phyloP scores from a whole-genome alignment of 2,113 vertebrate species.

The Trachemys scripta region DNA sequence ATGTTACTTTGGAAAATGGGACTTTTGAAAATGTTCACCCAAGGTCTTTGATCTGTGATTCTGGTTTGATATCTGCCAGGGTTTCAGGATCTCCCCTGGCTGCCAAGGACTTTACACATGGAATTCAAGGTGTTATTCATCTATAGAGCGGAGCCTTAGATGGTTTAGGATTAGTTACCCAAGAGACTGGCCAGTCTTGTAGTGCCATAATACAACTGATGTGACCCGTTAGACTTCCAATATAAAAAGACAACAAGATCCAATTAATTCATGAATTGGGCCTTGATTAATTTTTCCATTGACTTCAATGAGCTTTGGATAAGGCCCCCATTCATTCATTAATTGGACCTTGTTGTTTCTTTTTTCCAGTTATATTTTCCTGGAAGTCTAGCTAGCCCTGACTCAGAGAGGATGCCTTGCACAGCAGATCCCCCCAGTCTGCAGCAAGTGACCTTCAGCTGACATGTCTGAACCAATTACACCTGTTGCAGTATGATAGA shows the following conservation, averaged over 20 bases:
- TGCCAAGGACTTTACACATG: accelerated
- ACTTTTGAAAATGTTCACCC: not conserved
- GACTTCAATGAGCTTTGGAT: not conserved
- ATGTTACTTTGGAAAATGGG: not conserved
- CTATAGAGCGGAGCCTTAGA: not conserved
- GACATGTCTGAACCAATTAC: not conserved
- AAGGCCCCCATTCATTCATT: not conserved
- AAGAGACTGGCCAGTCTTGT: not conserved
- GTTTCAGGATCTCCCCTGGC: accelerated
- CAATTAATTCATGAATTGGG: not conserved
- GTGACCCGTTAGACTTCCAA: not conserved
- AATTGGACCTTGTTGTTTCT: not conserved
- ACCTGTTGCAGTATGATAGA: not conserved
- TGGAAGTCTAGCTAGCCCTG: not conserved
- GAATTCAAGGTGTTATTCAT: not conserved
- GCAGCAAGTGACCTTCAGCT: not conserved
- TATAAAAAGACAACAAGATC: not conserved
- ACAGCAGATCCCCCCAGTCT: not conserved
- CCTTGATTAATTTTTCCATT: not conserved
- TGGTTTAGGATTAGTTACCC: not conserved
- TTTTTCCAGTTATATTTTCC: not conserved
- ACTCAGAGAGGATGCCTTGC: not conserved
- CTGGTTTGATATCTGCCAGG: not conserved
- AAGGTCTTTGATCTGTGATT: not conserved
- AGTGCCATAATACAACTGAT: not conserved